A percentile compares a stretch with the other conserved stretches of the same genome.
These are phyloP conservation scores for Volucella bombylans DNA, from an alignment of 2,888 invertebrate species.

Conservation along the genomic window DNA sequence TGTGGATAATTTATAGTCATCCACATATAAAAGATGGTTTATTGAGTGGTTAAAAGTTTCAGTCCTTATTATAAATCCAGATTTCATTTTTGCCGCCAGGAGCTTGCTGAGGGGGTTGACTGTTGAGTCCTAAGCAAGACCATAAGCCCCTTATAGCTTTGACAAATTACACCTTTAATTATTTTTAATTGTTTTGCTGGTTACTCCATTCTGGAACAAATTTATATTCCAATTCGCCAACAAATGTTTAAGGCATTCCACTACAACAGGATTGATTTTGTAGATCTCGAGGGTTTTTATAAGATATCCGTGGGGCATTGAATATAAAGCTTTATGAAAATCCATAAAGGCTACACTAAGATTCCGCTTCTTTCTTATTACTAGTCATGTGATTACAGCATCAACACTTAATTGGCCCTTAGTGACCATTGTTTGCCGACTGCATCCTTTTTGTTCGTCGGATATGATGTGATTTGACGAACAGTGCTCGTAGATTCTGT, in stretches of 20 bases:
- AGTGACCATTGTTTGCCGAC: too few relatives aligned
- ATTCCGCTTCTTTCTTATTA: background rate
- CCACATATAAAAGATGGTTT: background rate
- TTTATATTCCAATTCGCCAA: conserved; percentile 3
- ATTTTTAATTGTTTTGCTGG: too few relatives aligned
- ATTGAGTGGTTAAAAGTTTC: background rate
- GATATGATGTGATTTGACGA: too few relatives aligned
- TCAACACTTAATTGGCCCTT: too few relatives aligned
- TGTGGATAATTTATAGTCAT: conserved; percentile 4
- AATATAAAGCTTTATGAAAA: too few relatives aligned
- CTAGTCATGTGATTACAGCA: too few relatives aligned
- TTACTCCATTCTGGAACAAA: background rate
- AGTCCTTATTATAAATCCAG: background rate
- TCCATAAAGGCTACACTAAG: conserved; percentile 9
- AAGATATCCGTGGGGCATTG: background rate
- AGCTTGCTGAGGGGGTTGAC: background rate
- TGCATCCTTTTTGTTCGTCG: too few relatives aligned
- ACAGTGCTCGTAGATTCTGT: too few relatives aligned
- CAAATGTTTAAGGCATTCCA: background rate
- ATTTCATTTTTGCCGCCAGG: background rate
- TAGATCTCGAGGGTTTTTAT: conserved; percentile 1
- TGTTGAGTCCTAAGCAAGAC: background rate
- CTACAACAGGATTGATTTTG: background rate
- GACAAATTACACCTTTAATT: conserved; percentile 11
- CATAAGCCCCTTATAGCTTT: background rate